Percentiles rank a stretch among this genome's conserved stretches.
Evolutionary conservation across 2,797 vertebrate genomes (phyloP).

Genomic region (Rhodeus uyekii): DNA sequence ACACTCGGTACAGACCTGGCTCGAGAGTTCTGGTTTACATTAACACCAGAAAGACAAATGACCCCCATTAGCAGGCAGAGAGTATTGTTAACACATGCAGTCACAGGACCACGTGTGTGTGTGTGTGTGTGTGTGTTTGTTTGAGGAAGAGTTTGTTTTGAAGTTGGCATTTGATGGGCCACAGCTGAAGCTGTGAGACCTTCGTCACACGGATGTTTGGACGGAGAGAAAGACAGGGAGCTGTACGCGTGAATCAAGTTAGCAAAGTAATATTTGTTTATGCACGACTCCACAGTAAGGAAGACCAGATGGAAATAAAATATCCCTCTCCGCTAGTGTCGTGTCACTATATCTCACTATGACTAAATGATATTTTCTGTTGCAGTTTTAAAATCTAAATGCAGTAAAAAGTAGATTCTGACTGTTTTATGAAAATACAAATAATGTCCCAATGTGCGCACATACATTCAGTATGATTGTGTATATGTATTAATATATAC

Average conservation of each 20-base stretch:
- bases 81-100: neutral
- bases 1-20: neutral
- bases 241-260: neutral
- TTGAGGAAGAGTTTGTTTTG: constrained; percentile 8
- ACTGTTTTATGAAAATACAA: no score
- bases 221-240: neutral
- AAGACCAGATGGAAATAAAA: neutral
- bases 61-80: neutral
- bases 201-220: neutral
- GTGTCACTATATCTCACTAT: neutral
- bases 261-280: neutral
- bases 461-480: no score
- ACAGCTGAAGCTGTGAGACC: neutral
- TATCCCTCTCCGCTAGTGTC: neutral
- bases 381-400: no score
- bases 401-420: neutral
- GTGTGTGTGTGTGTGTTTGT: constrained; percentile 7
- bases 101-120: neutral
- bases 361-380: neutral
- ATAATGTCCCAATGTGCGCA: no score
- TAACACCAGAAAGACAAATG: constrained; percentile 18
- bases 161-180: neutral
- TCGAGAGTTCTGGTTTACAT: neutral
- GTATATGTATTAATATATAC: no score
- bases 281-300: neutral